Conservation (phyloP, 2,113 vertebrate genomes). For the Cinclus mexicanus region DNA sequence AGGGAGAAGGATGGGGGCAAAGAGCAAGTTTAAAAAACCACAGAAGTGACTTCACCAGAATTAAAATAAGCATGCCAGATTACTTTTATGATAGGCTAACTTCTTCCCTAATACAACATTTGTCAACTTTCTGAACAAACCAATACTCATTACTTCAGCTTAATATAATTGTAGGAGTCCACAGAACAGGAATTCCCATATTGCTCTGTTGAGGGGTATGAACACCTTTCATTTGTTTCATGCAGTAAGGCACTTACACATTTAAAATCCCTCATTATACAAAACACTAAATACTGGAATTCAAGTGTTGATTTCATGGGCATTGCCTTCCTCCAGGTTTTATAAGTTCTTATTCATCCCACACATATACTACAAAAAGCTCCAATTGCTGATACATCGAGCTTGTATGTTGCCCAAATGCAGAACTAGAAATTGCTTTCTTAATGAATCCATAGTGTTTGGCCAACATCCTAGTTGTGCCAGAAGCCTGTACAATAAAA, state of each 20-base stretch:
- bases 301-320: background rate
- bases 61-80: background rate
- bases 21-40: background rate
- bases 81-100: background rate
- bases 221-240: constrained; percentile 1
- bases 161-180: background rate
- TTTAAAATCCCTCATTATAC: background rate
- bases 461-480: background rate
- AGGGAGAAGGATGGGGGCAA: background rate
- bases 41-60: background rate
- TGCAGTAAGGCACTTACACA: constrained; percentile 76
- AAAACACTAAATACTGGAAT: constrained; percentile 49
- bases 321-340: background rate
- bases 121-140: constrained; percentile 4
- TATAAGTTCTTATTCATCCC: background rate
- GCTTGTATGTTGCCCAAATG: background rate
- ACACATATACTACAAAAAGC: background rate
- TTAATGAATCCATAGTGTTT: background rate
- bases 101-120: background rate
- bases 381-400: background rate
- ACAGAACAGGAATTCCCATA: constrained; percentile 34
- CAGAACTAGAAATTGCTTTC: background rate
- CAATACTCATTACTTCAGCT: background rate
- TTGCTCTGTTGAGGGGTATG: constrained; percentile 19
- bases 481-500: background rate